A percentile compares a stretch with the other conserved stretches of the same genome.
Evolutionary conservation across 2,888 invertebrate genomes (phyloP).

Genomic region (Catotricha subobsoleta): DNA sequence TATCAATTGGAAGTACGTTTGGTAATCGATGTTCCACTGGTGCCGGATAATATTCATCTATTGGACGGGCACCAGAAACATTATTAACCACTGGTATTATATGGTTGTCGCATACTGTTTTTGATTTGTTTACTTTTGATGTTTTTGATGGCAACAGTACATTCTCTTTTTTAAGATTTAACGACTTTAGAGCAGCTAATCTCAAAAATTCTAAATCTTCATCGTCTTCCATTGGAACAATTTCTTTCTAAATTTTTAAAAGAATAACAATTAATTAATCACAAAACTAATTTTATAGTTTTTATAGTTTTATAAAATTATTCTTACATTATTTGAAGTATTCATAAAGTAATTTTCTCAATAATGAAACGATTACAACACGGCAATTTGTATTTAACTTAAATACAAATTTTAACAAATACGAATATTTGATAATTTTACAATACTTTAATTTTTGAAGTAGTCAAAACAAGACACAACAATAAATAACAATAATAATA

Average conservation of each 20-base stretch:
- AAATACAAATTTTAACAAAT: no score
- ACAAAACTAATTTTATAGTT: no score
- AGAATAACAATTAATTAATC: no score
- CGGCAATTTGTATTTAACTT: no score
- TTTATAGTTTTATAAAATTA: neutral
- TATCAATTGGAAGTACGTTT: no score
- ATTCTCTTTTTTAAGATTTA: slow-evolving; percentile 11
- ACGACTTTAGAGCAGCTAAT: slow-evolving; percentile 13
- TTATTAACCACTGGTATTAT: slow-evolving; percentile 4
- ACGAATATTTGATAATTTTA: no score
- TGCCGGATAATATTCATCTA: slow-evolving; percentile 1
- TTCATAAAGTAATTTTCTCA: no score
- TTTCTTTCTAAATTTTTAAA: neutral
- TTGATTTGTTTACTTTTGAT: neutral
- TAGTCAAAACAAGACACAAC: no score
- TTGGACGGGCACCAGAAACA: neutral
- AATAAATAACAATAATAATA: no score
- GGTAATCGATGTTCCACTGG: neutral
- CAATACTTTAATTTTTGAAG: no score
- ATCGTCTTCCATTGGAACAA: slow-evolving; percentile 11
- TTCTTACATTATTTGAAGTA: neutral
- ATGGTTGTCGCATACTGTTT: neutral
- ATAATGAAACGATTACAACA: no score
- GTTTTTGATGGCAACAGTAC: neutral
- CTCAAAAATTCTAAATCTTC: slow-evolving; percentile 14